Evolutionary conservation across 2,113 vertebrate genomes (phyloP).

Genomic region (Psilopogon haemacephalus): DNA sequence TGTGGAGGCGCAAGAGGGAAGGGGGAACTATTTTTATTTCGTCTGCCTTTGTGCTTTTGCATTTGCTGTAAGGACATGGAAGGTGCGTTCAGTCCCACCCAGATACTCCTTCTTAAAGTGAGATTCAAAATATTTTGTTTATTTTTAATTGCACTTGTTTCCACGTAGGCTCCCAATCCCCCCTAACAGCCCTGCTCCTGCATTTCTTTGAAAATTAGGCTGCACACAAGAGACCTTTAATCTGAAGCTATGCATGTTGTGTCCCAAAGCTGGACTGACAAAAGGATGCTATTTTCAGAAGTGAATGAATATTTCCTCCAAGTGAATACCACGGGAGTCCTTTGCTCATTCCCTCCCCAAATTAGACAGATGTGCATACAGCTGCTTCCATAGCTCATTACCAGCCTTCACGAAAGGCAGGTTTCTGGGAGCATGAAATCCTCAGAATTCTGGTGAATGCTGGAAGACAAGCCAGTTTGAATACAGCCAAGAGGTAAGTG

Average conservation of each 20-base stretch:
- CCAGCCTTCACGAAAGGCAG: not conserved
- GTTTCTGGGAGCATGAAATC: not conserved
- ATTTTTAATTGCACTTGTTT: not conserved
- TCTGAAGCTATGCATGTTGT: not conserved
- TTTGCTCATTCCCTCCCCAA: not conserved
- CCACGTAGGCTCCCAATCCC: not conserved
- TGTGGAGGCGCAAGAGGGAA: not conserved
- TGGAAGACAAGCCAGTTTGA: not conserved
- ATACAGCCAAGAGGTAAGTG: not conserved
- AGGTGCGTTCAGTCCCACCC: not conserved
- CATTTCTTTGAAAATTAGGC: not conserved
- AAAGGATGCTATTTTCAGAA: not conserved
- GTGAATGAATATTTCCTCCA: not conserved
- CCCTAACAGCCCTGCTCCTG: not conserved
- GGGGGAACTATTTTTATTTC: not conserved
- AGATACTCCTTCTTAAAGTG: not conserved
- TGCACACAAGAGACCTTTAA: not conserved
- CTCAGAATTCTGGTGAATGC: not conserved
- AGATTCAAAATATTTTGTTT: not conserved
- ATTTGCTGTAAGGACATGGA: not conserved
- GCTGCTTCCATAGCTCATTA: not conserved
- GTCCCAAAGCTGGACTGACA: not conserved
- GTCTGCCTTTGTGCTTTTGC: not conserved
- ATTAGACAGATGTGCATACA: slow-evolving; percentile 5
- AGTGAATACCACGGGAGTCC: not conserved